Conservation (phyloP, 2,888 invertebrate genomes). For the Epistrophe eligans region DNA sequence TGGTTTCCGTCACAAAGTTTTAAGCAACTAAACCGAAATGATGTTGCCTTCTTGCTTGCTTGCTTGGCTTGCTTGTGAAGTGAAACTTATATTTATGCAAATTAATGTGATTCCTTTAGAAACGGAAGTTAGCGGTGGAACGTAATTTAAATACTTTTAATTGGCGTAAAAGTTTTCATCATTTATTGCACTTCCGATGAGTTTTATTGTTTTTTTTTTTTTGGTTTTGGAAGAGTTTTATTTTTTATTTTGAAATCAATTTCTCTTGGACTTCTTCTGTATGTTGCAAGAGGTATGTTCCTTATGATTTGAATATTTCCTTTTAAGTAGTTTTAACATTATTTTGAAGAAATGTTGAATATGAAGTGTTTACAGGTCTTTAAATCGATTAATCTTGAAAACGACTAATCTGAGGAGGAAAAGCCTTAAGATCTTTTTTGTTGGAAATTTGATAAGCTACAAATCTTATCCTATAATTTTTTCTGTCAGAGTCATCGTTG, state of each 20-base stretch:
- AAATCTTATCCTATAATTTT: background rate
- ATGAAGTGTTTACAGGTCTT: background rate
- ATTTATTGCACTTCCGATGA: slow-evolving; percentile 39
- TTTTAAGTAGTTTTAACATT: too few relatives aligned
- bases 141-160: slow-evolving; percentile 64
- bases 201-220: background rate
- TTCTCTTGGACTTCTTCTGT: background rate
- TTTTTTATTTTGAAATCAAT: slow-evolving; percentile 1
- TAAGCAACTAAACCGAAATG: slow-evolving; percentile 20
- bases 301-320: background rate
- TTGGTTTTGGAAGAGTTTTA: background rate
- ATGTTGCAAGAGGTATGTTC: background rate
- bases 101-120: slow-evolving; percentile 44
- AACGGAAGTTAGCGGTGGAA: slow-evolving; percentile 34
- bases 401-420: background rate
- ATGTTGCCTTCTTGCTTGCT: slow-evolving; percentile 25
- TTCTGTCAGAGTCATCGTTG: background rate
- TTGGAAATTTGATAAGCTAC: background rate
- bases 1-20: slow-evolving; percentile 36
- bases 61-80: background rate
- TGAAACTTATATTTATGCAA: slow-evolving; percentile 52
- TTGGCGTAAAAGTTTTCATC: slow-evolving; percentile 44
- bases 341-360: too few relatives aligned
- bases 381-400: background rate
- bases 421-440: background rate